These are phyloP conservation scores for Brachionus koreanus DNA, from an alignment of 1,140 invertebrate species.

Conservation along the genomic window DNA sequence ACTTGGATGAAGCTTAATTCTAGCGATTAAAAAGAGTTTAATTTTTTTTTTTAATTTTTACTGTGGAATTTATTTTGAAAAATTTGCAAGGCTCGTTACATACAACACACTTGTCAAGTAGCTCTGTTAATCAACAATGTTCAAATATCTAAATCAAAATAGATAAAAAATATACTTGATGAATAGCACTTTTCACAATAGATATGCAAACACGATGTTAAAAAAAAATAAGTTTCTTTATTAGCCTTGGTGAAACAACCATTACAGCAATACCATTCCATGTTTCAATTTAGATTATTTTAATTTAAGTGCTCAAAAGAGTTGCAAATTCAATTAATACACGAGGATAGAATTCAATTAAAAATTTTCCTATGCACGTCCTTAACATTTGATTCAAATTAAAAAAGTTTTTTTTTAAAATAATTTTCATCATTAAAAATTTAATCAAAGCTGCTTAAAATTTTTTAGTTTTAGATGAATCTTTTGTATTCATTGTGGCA, in stretches of 20 bases:
- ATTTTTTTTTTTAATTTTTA: neutral
- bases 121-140: neutral
- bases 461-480: no score
- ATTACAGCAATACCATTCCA: constrained; percentile 52
- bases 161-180: constrained; percentile 46
- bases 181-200: constrained; percentile 51
- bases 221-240: constrained; percentile 48
- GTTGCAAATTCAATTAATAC: neutral
- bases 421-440: no score
- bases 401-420: no score
- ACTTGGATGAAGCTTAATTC: neutral
- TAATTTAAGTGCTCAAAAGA: neutral
- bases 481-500: no score
- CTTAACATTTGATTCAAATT: no score
- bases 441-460: no score
- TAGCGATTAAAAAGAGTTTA: neutral
- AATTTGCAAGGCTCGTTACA: constrained; percentile 6
- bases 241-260: constrained; percentile 51
- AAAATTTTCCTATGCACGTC: neutral
- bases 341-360: neutral
- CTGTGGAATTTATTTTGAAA: constrained; percentile 10
- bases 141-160: neutral
- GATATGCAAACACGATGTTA: constrained; percentile 52
- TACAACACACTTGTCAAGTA: neutral
- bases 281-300: neutral